Evolutionary conservation across 2,113 vertebrate species (phyloP).

Genomic region (Serinus canaria): DNA sequence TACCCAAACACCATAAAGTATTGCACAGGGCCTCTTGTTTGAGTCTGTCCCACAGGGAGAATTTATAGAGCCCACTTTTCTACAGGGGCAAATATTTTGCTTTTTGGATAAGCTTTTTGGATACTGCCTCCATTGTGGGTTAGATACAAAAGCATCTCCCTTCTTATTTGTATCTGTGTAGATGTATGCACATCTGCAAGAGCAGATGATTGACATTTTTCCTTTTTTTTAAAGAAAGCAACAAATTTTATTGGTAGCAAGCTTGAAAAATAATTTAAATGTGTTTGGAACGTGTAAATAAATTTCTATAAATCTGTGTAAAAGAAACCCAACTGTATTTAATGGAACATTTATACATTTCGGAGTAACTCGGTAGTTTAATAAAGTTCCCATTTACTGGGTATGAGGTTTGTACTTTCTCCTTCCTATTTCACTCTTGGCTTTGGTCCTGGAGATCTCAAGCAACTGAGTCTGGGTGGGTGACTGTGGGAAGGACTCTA

Average conservation of each 20-base stretch:
- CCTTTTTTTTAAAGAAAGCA: not conserved
- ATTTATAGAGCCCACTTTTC: not conserved
- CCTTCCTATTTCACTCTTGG: not conserved
- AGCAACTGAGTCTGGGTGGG: not conserved
- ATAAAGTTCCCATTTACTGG: slow-evolving; percentile 77
- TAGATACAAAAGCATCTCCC: slow-evolving; percentile 11
- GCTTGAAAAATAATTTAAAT: slow-evolving; percentile 77
- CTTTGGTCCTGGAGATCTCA: not conserved
- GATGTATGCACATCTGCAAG: slow-evolving; percentile 47
- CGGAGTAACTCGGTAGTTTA: slow-evolving; percentile 71
- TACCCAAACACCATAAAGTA: not conserved
- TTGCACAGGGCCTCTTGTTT: not conserved
- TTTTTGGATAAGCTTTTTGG: slow-evolving; percentile 32
- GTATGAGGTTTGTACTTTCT: slow-evolving; percentile 25
- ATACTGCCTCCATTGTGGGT: not conserved
- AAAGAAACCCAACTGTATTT: slow-evolving; percentile 76
- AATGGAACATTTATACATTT: slow-evolving; percentile 81
- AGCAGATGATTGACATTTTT: slow-evolving; percentile 54
- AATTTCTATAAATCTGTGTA: slow-evolving; percentile 69
- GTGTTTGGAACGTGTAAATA: slow-evolving; percentile 74
- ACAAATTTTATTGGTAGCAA: slow-evolving; percentile 65
- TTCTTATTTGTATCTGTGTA: slow-evolving; percentile 8
- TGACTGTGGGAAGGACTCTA: not conserved
- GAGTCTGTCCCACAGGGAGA: not conserved
- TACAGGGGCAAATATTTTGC: not conserved